These are phyloP conservation scores for Sceloporus tristichus DNA, from an alignment of 2,113 vertebrate species.

Conservation along the genomic window DNA sequence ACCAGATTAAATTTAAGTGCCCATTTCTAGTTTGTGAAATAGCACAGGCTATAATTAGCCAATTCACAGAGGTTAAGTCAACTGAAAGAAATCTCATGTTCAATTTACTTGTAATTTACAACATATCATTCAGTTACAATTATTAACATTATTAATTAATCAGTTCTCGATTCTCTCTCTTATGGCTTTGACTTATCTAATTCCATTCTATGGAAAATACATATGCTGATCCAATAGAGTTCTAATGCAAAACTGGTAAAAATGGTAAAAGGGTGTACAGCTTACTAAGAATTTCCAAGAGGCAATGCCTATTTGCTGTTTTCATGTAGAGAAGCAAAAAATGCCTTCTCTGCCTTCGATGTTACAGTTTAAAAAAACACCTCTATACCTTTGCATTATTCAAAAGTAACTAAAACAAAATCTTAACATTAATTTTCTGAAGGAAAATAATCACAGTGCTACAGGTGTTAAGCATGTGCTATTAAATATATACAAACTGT, in stretches of 20 bases:
- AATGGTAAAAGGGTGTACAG: not conserved
- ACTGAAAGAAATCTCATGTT: not conserved
- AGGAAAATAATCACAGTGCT: not conserved
- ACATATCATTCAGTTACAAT: not conserved
- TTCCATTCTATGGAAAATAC: not conserved
- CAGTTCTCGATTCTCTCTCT: not conserved
- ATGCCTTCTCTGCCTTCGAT: too few relatives aligned
- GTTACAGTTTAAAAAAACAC: too few relatives aligned
- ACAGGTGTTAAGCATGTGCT: not conserved
- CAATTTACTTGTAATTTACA: not conserved
- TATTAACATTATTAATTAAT: not conserved
- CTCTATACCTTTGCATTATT: too few relatives aligned
- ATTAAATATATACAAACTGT: not conserved
- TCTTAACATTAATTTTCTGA: too few relatives aligned
- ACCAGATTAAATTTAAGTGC: not conserved
- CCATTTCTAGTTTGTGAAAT: conserved; percentile 3
- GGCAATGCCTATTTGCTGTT: too few relatives aligned
- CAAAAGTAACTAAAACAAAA: too few relatives aligned
- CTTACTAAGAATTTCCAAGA: not conserved
- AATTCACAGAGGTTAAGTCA: not conserved
- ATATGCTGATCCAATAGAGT: not conserved
- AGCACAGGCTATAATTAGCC: conserved; percentile 17
- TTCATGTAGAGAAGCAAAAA: too few relatives aligned
- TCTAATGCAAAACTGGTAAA: not conserved
- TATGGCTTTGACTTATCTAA: not conserved